Base-by-base conservation (phyloP, 2,888 invertebrate species). In the Euzophera pinguis region DNA sequence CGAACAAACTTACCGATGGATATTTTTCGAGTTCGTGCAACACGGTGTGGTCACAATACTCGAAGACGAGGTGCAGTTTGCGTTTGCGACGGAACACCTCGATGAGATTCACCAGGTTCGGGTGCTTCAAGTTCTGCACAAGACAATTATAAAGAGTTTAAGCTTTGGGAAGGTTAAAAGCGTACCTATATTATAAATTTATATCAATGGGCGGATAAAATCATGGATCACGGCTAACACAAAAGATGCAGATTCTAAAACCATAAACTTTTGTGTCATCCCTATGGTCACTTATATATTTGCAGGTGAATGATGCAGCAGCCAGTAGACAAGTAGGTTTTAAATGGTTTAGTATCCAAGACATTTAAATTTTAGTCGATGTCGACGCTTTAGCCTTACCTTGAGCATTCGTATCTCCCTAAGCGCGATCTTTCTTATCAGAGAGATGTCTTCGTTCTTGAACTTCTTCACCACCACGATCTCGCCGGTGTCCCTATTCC, bases 21-120 rank as follows among this genome's bases (percentile, higher is more conserved):
- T 97, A 95, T 72, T 96, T 95, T 81, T 99, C 99, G 75, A 99
- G 91, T 79, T 99, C 99, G 72, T 98, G 97, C 50, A 99, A 92
- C 54, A 99, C 96, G 0, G 99, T 99, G 75, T 97, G 94, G 78
- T 99, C 99, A 79, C 99, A 99, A 89, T 96, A 99, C 88, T 99
- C 99, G 88, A 99, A 99, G 29, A 99, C 99, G 57, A 99, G 92
- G 86, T 99, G 99, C 48, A 99, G 91, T 73, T 99, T 97, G 57
- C 98, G 92, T 82, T 98, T 98, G 59, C 98, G 92, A 57, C 99
- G 94, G 84, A 99, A 99, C 54, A 99, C 99, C 90, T 99, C 99
- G 71, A 99, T 93, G 58, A 99, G 91, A 76, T 99, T 99, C 52
- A 99, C 98, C 73, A 99, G 89, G 86, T 99, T 99, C 3, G 98